Percentiles rank a stretch among this genome's conserved stretches.
phyloP scores from a whole-genome alignment of 2,113 vertebrate species.

The Poicephalus gulielmi region DNA sequence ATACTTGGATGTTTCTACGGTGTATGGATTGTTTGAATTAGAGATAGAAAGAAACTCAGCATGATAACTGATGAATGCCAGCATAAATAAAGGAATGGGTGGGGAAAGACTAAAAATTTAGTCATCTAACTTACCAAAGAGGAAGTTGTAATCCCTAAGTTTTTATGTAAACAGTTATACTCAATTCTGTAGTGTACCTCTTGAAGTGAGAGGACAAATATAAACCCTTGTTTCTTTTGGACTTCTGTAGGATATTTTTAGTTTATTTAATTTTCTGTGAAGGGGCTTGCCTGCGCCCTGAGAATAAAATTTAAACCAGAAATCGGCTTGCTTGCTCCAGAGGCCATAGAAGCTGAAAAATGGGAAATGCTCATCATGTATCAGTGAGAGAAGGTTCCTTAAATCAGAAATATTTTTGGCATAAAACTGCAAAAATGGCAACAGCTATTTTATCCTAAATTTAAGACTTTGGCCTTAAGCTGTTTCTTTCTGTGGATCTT shows the following conservation, averaged over 20 bases:
- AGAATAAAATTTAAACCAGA: neutral
- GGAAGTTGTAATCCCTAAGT: neutral
- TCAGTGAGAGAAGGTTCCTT: neutral
- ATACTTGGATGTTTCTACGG: neutral
- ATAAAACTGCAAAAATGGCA: neutral
- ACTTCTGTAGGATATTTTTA: neutral
- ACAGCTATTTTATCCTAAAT: neutral
- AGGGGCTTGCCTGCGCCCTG: accelerated
- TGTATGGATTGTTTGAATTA: neutral
- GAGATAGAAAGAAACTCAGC: neutral
- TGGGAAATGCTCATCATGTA: neutral
- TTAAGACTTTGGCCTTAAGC: neutral
- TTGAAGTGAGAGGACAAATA: neutral
- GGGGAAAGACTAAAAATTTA: neutral
- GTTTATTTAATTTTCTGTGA: neutral
- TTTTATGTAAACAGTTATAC: neutral
- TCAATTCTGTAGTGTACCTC: neutral
- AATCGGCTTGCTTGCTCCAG: neutral
- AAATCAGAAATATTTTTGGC: neutral
- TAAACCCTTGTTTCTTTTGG: neutral
- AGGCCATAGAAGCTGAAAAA: neutral
- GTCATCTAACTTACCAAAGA: neutral
- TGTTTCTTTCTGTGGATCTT: neutral
- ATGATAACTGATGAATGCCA: neutral
- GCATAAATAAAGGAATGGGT: neutral